Conservation (phyloP, 2,888 invertebrate genomes). For the Meganola albula region DNA sequence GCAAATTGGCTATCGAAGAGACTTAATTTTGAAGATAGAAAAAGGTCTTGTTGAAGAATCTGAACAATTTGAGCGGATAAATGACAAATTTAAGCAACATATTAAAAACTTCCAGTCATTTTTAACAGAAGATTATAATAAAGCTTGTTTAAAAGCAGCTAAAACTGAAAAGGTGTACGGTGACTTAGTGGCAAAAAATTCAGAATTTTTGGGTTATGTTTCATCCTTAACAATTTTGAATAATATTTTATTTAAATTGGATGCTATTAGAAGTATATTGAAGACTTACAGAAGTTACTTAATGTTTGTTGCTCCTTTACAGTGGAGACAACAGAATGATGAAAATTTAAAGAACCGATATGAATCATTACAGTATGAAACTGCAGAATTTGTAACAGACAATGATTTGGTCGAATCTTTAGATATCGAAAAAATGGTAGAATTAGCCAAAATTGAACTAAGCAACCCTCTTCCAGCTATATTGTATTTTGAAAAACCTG, state of each 20-base stretch:
- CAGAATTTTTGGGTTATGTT: slow-evolving; percentile 54
- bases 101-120: slow-evolving; percentile 65
- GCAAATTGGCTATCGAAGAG: slow-evolving; percentile 65
- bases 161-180: slow-evolving; percentile 51
- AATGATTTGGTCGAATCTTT: slow-evolving; percentile 60
- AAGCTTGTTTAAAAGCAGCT: slow-evolving; percentile 52
- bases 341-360: slow-evolving; percentile 49
- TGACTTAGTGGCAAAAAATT: slow-evolving; percentile 51
- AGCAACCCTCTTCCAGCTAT: slow-evolving; percentile 44
- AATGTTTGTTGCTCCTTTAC: slow-evolving; percentile 61
- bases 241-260: slow-evolving; percentile 63
- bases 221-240: slow-evolving; percentile 53
- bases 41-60: slow-evolving; percentile 51
- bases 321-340: slow-evolving; percentile 61
- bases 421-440: slow-evolving; percentile 64
- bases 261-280: slow-evolving; percentile 56
- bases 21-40: slow-evolving; percentile 59
- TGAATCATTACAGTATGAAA: slow-evolving; percentile 60
- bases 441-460: slow-evolving; percentile 54
- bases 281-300: slow-evolving; percentile 63
- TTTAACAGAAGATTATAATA: slow-evolving; percentile 68
- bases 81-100: slow-evolving; percentile 52
- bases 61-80: slow-evolving; percentile 45
- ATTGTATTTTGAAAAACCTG: slow-evolving; percentile 52
- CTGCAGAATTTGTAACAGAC: slow-evolving; percentile 56